Conservation (phyloP, 1,140 invertebrate species). For the Aphaenogaster ashmeadi region DNA sequence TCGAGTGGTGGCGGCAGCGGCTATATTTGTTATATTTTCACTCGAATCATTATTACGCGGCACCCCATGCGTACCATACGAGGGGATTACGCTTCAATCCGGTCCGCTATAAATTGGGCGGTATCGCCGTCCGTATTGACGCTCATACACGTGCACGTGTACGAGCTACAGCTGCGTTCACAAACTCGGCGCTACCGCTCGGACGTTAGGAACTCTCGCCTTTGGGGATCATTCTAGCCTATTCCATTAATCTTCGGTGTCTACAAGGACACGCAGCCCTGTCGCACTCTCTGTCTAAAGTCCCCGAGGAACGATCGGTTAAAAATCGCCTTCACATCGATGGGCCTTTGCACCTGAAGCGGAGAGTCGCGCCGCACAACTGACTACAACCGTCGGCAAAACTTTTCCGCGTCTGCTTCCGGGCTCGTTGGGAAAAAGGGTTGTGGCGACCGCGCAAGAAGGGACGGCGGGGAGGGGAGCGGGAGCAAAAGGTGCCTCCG, state of each 20-base stretch:
- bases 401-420: slow-evolving; percentile 65
- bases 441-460: slow-evolving; percentile 38
- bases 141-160: background rate
- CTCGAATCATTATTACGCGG: slow-evolving; percentile 80
- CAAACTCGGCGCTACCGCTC: slow-evolving; percentile 2
- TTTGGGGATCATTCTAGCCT: background rate
- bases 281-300: background rate
- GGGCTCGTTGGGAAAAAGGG: slow-evolving; percentile 59
- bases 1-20: slow-evolving; percentile 29
- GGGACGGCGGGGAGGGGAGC: background rate
- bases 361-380: background rate
- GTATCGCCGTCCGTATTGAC: slow-evolving; percentile 68
- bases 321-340: slow-evolving; percentile 46
- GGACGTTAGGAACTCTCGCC: slow-evolving; percentile 22
- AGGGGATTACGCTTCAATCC: slow-evolving; percentile 79
- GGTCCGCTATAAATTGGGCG: slow-evolving; percentile 79
- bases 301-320: slow-evolving; percentile 50
- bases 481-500: slow-evolving; percentile 46
- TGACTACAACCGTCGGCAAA: slow-evolving; percentile 44
- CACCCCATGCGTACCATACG: slow-evolving; percentile 64
- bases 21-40: slow-evolving; percentile 77
- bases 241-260: slow-evolving; percentile 57
- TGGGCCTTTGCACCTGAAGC: slow-evolving; percentile 31
- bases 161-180: slow-evolving; percentile 22
- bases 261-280: background rate